Base-by-base conservation (phyloP, 2,113 vertebrate genomes). In the Cavia porcellus region DNA sequence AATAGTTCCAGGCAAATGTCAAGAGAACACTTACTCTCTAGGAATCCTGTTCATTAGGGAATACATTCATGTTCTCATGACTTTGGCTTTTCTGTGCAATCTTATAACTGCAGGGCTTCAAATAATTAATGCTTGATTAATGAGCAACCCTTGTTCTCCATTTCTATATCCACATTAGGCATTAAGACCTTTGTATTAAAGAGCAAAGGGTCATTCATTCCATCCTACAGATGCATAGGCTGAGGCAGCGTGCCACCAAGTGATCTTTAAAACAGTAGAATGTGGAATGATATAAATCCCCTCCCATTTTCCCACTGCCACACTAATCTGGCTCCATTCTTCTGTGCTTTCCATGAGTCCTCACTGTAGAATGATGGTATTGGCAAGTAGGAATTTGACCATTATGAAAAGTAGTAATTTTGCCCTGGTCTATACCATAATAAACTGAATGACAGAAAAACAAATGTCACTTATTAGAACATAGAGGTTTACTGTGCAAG, bases 391-490 rank as follows among this genome's bases (percentile, higher is more conserved):
- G 86, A 92, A 98, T 57, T 57, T 97, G 91, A 97, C 87, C 92
- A 83, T 83, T 95, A 24, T 96, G 96, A 94, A 98, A 98, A 98
- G 95, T 75, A 55, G 32, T 95, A 92, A 93, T 94, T 92, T 89
- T 97, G 85, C 77, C 30, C 70, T 92, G 7, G 47, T 79, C 97
- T 97, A 75, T 95, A 96, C 95, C 86, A 45, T 96, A 97, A 98
- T 98, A 98, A 98, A 98, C 98, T 62, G 94, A 97, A 97, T 96
- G 96, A 97, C 95, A 98, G 97, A 98, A 99, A 98, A 98, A 98
- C 97, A 98, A 98, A 98, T 98, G 98, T 97, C 98, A 97, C 97
- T 98, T 98, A 98, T 98, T 98, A 98, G 96, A 98, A 98, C 97
- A 97, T 30, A 95, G 98, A 98, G 97, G 97, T 98, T 99, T 98